Evolutionary conservation across 2,113 vertebrate genomes (phyloP), one percentile per base, ranked within the genome.

Genomic region (Microtus richardsoni): DNA sequence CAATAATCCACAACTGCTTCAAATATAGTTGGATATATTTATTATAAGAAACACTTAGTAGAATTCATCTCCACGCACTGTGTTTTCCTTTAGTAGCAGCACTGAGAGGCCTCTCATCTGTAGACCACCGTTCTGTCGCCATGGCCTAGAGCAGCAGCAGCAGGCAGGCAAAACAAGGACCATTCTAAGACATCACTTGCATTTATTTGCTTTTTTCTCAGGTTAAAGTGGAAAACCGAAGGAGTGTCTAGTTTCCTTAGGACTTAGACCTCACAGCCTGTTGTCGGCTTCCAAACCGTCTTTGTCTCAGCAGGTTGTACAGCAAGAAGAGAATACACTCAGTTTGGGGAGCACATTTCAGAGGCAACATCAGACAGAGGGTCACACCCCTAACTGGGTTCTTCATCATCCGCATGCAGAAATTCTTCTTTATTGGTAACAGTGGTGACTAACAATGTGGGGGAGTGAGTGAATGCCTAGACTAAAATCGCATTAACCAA

Each of bases 341-440:
- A 1, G 7, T 24, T 5, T 60, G 75, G 39, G 49, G 62, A 16
- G 36, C 9, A 8, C 30, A 5, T 85, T 97, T 93, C 26, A 62
- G 24, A 89, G 84, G 21, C 90, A 83, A 30, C 30, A 84, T 88
- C 70, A 91, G 6, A 8, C 64, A 94, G 71, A 82, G 49, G 16
- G 24, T 60, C 88, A n/a, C 11, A 74, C 75, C 78, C 80, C 60
- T 88, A 74, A 91, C 80, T 74, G 87, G 41, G 22, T 24, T 12
- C 1, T 89, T 75, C 83, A 66, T 70, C 54, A 24, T 86, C 91
- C 3, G 52, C 30, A 88, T 79, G 21, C 92, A 93, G 21, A 73
- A 95, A 80, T 87, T 95, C 62, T 62, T 92, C 77, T 93, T 96
- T 91, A 90, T 87, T 88, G 83, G 19, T 54, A 91, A 88, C 91